phyloP scores from a whole-genome alignment of 2,797 vertebrate genomes.

The Neopelma chrysocephalum region DNA sequence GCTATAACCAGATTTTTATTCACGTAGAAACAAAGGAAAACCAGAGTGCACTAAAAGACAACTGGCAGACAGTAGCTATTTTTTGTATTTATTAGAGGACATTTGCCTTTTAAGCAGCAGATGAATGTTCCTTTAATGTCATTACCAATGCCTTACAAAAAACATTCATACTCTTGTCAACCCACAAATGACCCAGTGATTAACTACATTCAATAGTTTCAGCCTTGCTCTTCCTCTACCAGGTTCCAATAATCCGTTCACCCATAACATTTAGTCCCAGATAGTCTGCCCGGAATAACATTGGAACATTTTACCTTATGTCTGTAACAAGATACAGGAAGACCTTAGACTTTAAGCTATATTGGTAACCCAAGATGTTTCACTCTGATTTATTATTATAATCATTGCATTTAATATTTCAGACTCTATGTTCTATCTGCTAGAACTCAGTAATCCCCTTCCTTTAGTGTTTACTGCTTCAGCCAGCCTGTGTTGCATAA shows the following conservation, averaged over 20 bases:
- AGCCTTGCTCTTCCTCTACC: constrained; percentile 50
- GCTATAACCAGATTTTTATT: neutral
- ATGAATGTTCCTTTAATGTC: neutral
- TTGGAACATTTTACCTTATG: constrained; percentile 16
- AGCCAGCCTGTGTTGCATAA: constrained; percentile 32
- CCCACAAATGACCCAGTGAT: constrained; percentile 25
- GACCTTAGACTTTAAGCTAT: constrained; percentile 8
- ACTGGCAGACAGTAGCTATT: neutral
- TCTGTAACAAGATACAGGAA: constrained; percentile 52
- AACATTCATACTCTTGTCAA: neutral
- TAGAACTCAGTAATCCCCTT: constrained; percentile 48
- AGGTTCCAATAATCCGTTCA: constrained; percentile 55
- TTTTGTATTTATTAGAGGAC: neutral
- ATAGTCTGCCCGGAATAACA: constrained; percentile 9
- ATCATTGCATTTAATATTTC: constrained; percentile 26
- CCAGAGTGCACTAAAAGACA: neutral
- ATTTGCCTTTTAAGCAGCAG: neutral
- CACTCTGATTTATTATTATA: constrained; percentile 22
- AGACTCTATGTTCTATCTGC: constrained; percentile 6
- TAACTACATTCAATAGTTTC: constrained; percentile 7
- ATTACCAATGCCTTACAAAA: neutral
- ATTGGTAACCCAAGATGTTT: neutral
- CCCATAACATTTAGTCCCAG: neutral
- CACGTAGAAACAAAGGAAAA: neutral
- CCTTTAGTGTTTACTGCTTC: constrained; percentile 18